A percentile compares a stretch with the other conserved stretches of the same genome.
phyloP scores from a whole-genome alignment of 1,140 invertebrate species.

The Ylistrum balloti region DNA sequence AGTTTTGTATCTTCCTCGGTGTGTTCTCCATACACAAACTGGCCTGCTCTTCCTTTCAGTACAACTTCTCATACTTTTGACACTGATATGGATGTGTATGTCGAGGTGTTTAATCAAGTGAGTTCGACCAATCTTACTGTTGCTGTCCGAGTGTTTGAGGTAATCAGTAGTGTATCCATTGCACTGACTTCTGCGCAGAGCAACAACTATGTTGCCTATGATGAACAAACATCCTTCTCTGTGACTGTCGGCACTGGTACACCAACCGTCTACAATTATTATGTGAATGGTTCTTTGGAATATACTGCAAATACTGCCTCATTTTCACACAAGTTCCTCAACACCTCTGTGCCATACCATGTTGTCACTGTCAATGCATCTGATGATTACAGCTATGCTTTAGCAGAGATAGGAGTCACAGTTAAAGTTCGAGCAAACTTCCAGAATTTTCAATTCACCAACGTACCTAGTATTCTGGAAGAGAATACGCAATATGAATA shows the following conservation, averaged over 20 bases:
- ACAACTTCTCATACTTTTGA: constrained; percentile 48
- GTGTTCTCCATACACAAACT: constrained; percentile 42
- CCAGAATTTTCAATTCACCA: constrained; percentile 12
- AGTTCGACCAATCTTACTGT: constrained; percentile 42
- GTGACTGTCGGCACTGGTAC: constrained; percentile 45
- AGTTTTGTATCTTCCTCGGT: not conserved
- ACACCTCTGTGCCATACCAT: constrained; percentile 42
- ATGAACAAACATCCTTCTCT: constrained; percentile 43
- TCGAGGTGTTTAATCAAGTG: not conserved
- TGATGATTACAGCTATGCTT: constrained; percentile 45
- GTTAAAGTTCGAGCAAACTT: constrained; percentile 46
- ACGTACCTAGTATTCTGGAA: constrained; percentile 41
- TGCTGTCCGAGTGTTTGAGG: constrained; percentile 39
- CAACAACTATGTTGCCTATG: constrained; percentile 54
- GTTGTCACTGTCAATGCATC: constrained; percentile 52
- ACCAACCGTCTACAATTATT: constrained; percentile 49
- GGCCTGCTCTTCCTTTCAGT: constrained; percentile 50
- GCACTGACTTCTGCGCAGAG: constrained; percentile 41
- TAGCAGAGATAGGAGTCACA: constrained; percentile 43
- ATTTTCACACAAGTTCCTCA: constrained; percentile 56
- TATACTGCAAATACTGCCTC: constrained; percentile 8
- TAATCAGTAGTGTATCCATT: constrained; percentile 46
- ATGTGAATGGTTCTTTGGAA: constrained; percentile 48
- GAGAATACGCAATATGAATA: constrained; percentile 28
- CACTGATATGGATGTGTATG: not conserved